These are phyloP conservation scores for Calameuta idolon DNA, from an alignment of 2,888 invertebrate genomes.

Conservation along the genomic window DNA sequence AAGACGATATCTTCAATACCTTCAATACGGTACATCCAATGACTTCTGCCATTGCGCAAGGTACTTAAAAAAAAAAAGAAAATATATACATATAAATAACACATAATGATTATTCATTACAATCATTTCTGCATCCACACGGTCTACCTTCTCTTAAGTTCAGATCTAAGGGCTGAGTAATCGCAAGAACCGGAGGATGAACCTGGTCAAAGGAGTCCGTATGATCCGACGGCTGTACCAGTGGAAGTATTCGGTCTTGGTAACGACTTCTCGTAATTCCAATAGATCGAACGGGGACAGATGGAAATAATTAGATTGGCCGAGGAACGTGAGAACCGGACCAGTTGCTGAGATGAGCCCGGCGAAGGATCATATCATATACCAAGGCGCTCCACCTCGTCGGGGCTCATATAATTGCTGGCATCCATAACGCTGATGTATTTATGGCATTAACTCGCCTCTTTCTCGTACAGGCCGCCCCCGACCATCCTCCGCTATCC, in stretches of 20 bases:
- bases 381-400: slow-evolving; percentile 60
- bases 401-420: slow-evolving; percentile 65
- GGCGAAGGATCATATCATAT: slow-evolving; percentile 59
- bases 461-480: slow-evolving; percentile 60
- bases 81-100: background rate
- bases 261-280: background rate
- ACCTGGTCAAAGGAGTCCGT: background rate
- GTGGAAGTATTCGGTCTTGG: background rate
- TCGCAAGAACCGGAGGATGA: background rate
- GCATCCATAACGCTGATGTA: slow-evolving; percentile 67
- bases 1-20: background rate
- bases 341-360: slow-evolving; percentile 53
- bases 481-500: slow-evolving; percentile 64
- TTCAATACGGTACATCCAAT: background rate
- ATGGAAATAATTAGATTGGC: slow-evolving; percentile 54
- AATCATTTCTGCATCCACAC: background rate
- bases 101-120: background rate
- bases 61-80: background rate
- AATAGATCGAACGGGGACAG: slow-evolving; percentile 27
- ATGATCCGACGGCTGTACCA: background rate
- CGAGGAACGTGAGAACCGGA: slow-evolving; percentile 57
- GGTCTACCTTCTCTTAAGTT: background rate
- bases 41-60: background rate
- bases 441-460: slow-evolving; percentile 67
- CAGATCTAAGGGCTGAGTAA: background rate